A percentile compares a stretch with the other conserved stretches of the same genome.
These are phyloP conservation scores for Unio delphinus DNA, from an alignment of 2,888 invertebrate species.

Conservation along the genomic window DNA sequence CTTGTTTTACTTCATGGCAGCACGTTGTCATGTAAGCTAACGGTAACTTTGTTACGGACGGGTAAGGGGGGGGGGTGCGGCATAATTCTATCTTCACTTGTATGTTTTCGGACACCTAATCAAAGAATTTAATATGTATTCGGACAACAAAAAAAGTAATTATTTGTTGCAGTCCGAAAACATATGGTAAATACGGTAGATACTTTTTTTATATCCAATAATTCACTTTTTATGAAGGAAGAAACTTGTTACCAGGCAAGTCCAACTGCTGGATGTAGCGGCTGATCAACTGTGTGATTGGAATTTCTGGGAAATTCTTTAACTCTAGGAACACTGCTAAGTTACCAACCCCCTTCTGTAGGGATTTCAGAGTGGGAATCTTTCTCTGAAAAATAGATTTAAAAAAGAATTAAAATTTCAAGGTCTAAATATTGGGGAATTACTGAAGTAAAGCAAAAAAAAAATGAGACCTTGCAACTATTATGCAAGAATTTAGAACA, in stretches of 20 bases:
- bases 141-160: too few species aligned
- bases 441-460: background rate
- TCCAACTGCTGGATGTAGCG: conserved; percentile 42
- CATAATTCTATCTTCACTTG: too few species aligned
- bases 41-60: too few species aligned
- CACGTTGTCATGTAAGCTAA: too few species aligned
- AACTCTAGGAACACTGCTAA: conserved; percentile 32
- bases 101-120: too few species aligned
- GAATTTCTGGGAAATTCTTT: conserved; percentile 29
- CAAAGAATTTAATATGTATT: too few species aligned
- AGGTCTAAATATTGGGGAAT: background rate
- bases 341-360: conserved; percentile 25
- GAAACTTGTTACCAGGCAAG: conserved; percentile 44
- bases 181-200: too few species aligned
- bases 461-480: too few species aligned
- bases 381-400: conserved; percentile 15
- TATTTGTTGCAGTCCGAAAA: too few species aligned
- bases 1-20: too few species aligned
- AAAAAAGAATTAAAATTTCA: background rate
- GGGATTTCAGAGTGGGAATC: conserved; percentile 3
- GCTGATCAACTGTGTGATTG: conserved; percentile 34
- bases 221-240: background rate
- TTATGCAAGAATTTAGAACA: too few species aligned
- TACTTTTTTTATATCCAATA: background rate
- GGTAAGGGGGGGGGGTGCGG: too few species aligned